Conservation (phyloP, 2,888 invertebrate genomes). For the Strigamia crassipes region DNA sequence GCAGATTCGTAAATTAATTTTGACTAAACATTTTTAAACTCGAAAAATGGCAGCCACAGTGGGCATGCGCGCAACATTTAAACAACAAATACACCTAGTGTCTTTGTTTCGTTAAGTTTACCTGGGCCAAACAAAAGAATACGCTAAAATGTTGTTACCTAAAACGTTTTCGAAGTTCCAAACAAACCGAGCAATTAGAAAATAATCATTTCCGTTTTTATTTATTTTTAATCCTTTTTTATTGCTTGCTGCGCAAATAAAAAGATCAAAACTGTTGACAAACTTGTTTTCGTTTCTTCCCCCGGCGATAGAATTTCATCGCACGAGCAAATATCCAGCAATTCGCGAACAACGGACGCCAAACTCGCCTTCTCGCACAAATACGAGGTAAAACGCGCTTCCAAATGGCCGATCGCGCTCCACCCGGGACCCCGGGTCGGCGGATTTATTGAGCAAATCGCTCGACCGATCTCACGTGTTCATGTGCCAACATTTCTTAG, state of each 20-base stretch:
- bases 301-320: background rate
- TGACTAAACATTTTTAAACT: no score
- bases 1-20: no score
- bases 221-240: no score
- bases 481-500: conserved; percentile 27
- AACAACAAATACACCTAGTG: no score
- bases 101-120: no score
- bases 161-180: no score
- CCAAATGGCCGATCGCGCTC: background rate
- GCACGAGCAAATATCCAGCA: background rate
- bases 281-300: background rate
- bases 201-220: no score
- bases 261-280: background rate
- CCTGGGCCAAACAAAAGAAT: no score
- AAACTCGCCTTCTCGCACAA: background rate
- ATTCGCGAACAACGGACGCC: background rate
- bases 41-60: no score
- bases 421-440: background rate
- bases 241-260: background rate
- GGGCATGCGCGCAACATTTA: no score
- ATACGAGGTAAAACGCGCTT: conserved; percentile 1
- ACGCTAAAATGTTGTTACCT: no score
- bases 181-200: no score
- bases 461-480: conserved; percentile 12
- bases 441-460: conserved; percentile 14